Percentiles rank a stretch among this genome's conserved stretches.
These are phyloP conservation scores for Chymomyza amoena DNA, from an alignment of 2,888 invertebrate genomes.

Conservation along the genomic window DNA sequence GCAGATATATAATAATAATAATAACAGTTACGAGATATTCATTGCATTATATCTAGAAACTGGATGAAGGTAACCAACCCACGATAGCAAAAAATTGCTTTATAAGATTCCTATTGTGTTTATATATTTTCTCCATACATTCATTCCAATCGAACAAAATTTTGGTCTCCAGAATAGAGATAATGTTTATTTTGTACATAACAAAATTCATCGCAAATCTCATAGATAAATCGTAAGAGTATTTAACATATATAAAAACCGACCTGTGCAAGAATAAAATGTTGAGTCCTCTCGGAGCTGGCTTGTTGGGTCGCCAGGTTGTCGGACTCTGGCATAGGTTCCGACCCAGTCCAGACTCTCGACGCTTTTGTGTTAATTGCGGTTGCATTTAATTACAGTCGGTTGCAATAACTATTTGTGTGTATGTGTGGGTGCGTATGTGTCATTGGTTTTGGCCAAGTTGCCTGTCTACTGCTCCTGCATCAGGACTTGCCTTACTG, in stretches of 20 bases:
- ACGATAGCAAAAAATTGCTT: no score
- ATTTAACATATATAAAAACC: neutral
- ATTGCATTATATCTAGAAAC: no score
- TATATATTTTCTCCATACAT: no score
- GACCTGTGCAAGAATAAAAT: neutral
- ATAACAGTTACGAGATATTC: no score
- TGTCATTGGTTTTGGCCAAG: neutral
- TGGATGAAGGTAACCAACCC: no score
- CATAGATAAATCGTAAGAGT: neutral
- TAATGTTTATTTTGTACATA: no score
- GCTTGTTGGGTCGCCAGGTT: neutral
- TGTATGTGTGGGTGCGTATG: neutral
- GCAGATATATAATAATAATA: no score
- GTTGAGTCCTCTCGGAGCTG: neutral
- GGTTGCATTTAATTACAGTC: constrained; percentile 73
- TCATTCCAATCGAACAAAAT: no score
- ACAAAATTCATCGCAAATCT: neutral
- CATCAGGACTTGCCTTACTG: neutral
- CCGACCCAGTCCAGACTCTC: constrained; percentile 25
- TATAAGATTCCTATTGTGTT: no score
- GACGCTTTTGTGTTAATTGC: constrained; percentile 72
- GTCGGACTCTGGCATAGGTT: neutral
- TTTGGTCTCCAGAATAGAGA: no score
- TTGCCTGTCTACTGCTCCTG: constrained; percentile 20
- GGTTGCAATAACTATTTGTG: constrained; percentile 49